Evolutionary conservation across 2,797 vertebrate species (phyloP).

Genomic region (Steatocranus sp.): DNA sequence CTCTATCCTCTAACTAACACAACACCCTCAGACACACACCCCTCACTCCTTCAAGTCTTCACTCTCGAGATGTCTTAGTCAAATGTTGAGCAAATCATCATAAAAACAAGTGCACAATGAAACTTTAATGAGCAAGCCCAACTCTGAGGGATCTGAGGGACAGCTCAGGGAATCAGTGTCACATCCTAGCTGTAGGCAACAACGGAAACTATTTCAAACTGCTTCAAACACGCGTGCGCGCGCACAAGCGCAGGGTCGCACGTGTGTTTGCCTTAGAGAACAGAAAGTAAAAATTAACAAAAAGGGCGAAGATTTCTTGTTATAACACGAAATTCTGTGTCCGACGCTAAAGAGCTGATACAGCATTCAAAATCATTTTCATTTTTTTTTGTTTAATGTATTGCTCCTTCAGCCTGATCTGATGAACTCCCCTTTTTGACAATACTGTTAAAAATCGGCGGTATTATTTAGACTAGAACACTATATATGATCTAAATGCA

Average conservation of each 20-base stretch:
- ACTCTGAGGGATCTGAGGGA: conserved; percentile 60
- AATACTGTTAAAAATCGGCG: background rate
- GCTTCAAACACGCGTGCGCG: background rate
- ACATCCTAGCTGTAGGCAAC: conserved; percentile 34
- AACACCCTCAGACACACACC: background rate
- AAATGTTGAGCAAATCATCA: conserved; percentile 61
- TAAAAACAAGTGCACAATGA: conserved; percentile 65
- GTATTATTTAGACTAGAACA: background rate
- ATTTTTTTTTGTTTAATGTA: background rate
- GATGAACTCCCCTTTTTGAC: background rate
- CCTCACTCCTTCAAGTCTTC: conserved; percentile 44
- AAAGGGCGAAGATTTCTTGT: conserved; percentile 5
- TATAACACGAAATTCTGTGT: conserved; percentile 5
- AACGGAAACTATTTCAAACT: conserved; percentile 18
- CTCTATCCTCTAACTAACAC: background rate
- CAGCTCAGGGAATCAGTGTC: conserved; percentile 60
- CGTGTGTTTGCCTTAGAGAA: background rate
- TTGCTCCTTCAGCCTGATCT: background rate
- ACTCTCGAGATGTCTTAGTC: conserved; percentile 72
- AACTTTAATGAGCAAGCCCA: conserved; percentile 69
- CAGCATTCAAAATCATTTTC: background rate
- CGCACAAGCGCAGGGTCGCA: background rate
- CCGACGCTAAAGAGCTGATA: background rate
- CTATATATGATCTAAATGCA: background rate
- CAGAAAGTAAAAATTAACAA: background rate